Base-by-base conservation (phyloP, 2,113 vertebrate species). In the Fukomys damarensis region DNA sequence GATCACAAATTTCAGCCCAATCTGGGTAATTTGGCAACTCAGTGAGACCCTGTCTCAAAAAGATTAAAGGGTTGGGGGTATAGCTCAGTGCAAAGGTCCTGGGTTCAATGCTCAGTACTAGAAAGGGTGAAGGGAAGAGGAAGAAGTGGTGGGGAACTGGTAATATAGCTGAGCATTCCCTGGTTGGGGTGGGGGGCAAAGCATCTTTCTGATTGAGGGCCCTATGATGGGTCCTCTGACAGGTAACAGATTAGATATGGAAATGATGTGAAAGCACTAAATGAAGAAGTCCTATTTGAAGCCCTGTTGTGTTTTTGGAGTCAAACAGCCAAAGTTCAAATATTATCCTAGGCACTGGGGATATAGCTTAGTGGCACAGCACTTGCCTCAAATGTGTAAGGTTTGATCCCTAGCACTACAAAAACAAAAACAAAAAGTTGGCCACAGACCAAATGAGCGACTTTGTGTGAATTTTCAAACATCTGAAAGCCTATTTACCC, bases 401-500 rank as follows among this genome's bases (percentile, higher is more conserved):
- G 10, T 46, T 59, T 49, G 32, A 38, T 59, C 30, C 52, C 38
- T 22, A 59, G 66, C 19, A 74, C 16, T 24, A 92, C 61, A 41
- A 8, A 58, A 17, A 49, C 32, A 49, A 5, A 9, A 49, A 49
- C 5, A 84, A 35, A 54, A 52, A 92, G 61, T 52, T 46, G 5
- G 59, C 35, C 20, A 90, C 26, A 63, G 81, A 93, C 13, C 91
- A 96, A 96, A 28, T 88, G 26, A 49, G 32, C 72, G 63, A 87
- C 3, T 43, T 38, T 43, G 28, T 24, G 46, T 32, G 93, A 90
- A 95, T 70, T n/a, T 88, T 76, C 77, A 88, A 96, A 91, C 19
- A 76, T 87, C 24, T 32, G 68, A 91, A 91, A 94, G 68, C 7
- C 43, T 68, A 66, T 68, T 20, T 89, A 38, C 7, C n/a, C n/a